Conservation (phyloP, 2,888 invertebrate species). For the Hesperia comma region DNA sequence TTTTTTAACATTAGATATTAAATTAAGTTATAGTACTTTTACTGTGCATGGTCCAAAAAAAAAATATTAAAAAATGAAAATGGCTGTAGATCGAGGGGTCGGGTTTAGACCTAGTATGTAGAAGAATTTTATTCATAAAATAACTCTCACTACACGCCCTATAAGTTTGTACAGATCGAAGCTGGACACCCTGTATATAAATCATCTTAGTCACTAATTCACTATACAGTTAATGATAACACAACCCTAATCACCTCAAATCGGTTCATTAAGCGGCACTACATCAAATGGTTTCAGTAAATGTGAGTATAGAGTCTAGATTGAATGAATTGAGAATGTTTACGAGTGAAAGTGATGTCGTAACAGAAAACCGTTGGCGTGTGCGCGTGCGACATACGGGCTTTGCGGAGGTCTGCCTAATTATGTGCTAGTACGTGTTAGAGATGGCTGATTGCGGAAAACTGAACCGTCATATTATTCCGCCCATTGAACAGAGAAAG, state of each 20-base stretch:
- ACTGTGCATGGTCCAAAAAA: too few relatives aligned
- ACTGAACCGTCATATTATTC: conserved; percentile 28
- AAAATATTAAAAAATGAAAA: too few relatives aligned
- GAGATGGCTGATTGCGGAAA: conserved; percentile 37
- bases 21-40: too few relatives aligned
- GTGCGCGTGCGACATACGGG: conserved; percentile 53
- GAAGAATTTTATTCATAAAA: too few relatives aligned
- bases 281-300: conserved; percentile 23
- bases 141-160: too few relatives aligned
- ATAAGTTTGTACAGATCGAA: too few relatives aligned
- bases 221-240: neutral
- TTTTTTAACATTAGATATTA: too few relatives aligned
- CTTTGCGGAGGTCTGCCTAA: conserved; percentile 45
- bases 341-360: conserved; percentile 77
- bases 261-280: conserved; percentile 17
- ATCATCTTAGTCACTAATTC: neutral
- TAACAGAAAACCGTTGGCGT: conserved; percentile 56
- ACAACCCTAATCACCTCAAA: conserved; percentile 4
- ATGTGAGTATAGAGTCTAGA: conserved; percentile 40
- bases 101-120: too few relatives aligned
- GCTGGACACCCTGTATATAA: too few relatives aligned
- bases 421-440: conserved; percentile 39
- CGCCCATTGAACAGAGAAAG: conserved; percentile 20
- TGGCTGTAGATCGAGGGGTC: too few relatives aligned
- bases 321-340: conserved; percentile 42